Base-by-base conservation (phyloP, 2,113 vertebrate genomes). In the Phasianus colchicus region DNA sequence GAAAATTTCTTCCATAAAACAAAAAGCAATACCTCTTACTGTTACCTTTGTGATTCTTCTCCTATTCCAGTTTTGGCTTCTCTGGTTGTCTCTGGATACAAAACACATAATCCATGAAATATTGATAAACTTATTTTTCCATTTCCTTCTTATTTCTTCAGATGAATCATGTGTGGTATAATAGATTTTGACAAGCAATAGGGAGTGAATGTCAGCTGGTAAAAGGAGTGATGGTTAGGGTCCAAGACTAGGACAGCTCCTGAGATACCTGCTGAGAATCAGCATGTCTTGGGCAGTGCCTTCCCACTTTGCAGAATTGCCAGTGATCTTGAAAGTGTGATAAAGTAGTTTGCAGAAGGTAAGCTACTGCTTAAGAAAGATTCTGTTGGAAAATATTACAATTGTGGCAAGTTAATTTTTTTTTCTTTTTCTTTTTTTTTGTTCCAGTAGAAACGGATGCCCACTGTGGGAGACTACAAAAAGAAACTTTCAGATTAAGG, bases 231-330 rank as follows among this genome's bases (percentile, higher is more conserved):
- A n/a, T 55, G 24, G 16, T 16, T n/a, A 42, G 10, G 4, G 7
- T n/a, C 8, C 13, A 45, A 15, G 63, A 34, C 5, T 38, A 4
- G 0, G 9, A 5, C 3, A 40, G 32, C 15, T 6, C 6, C 10
- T 16, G n/a, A 71, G 9, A 20, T 66, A 7, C 45, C 66, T 89
- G 70, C 72, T 91, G 60, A 95, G 84, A 95, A 75, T 58, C 34
- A 91, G 69, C 63, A 85, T 64, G 89, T 27, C 52, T 36, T 74
- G 50, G 73, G 11, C 22, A 91, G 30, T 27, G 4, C 63, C 42
- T 58, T 96, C 45, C 61, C 72, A 42, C 21, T 60, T 25, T 3
- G 8, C 22, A 85, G 79, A 71, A 55, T 75, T 93, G 70, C 45
- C 52, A 72, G 64, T 82, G 47, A n/a, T 9, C 12, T 9, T 58